Evolutionary conservation across 92 coral and sea anemone species (phyloP).

Genomic region (Palythoa grandis): DNA sequence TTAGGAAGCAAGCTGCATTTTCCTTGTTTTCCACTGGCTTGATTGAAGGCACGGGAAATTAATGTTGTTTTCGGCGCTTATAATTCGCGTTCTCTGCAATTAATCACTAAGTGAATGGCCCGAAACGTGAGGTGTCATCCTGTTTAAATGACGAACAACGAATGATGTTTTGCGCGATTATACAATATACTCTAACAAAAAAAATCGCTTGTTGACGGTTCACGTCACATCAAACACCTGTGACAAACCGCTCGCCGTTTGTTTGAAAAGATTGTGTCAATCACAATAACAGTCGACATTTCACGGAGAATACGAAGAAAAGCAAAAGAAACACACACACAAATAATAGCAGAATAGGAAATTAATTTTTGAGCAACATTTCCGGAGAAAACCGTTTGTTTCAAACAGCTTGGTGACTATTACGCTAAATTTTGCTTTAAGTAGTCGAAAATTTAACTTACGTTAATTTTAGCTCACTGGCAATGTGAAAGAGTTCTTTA

Average conservation of each 20-base stretch:
- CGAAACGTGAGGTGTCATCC: conserved; percentile 16
- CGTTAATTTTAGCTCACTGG: neutral
- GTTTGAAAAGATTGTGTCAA: neutral
- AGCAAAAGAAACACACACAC: neutral
- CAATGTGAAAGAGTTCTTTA: neutral
- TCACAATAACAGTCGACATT: neutral
- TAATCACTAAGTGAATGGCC: conserved; percentile 33
- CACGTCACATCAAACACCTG: neutral
- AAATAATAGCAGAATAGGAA: neutral
- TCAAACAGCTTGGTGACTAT: neutral
- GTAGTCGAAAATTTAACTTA: neutral
- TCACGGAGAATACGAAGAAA: neutral
- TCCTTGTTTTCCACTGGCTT: neutral
- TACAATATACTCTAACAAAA: neutral
- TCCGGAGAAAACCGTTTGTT: neutral
- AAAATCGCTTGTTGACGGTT: neutral
- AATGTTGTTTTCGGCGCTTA: neutral
- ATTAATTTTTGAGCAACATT: neutral
- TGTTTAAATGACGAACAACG: conserved; percentile 28
- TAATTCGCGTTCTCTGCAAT: conserved; percentile 18
- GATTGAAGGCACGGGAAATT: neutral
- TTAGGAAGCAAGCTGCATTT: neutral
- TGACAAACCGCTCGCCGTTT: neutral
- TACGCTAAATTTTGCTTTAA: neutral
- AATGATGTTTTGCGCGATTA: conserved; percentile 8